Percentiles rank a stretch among this genome's conserved stretches.
Evolutionary conservation across 1,140 invertebrate genomes (phyloP).

Genomic region (Heliconius eleuchia): DNA sequence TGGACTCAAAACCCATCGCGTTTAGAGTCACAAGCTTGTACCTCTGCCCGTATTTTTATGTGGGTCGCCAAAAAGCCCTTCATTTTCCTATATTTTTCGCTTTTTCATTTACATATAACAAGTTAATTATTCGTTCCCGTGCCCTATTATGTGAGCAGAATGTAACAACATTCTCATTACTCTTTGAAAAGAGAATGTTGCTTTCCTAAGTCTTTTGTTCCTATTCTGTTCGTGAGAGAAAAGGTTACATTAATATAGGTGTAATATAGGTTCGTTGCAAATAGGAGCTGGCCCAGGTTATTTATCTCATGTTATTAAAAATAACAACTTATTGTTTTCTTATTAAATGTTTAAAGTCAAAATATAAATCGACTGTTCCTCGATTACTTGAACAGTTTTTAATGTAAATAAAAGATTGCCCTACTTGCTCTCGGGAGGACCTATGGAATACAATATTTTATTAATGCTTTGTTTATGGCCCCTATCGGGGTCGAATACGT

Average conservation of each 20-base stretch:
- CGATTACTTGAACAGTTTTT: not conserved
- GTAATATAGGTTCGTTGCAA: constrained; percentile 20
- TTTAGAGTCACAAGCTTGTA: no score
- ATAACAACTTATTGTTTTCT: no score
- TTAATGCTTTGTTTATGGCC: constrained; percentile 36
- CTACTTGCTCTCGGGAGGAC: not conserved
- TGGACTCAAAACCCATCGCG: no score
- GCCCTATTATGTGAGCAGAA: constrained; percentile 29
- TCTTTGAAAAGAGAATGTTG: constrained; percentile 28
- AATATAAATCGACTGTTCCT: not conserved
- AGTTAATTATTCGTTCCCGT: constrained; percentile 32
- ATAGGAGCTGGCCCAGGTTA: not conserved
- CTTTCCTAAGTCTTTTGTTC: constrained; percentile 36
- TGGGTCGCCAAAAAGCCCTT: constrained; percentile 16
- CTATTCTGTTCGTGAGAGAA: constrained; percentile 20
- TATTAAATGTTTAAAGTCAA: no score
- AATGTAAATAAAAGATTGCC: not conserved
- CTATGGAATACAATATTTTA: constrained; percentile 26
- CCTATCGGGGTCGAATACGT: constrained; percentile 37
- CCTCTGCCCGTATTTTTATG: constrained; percentile 18
- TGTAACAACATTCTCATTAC: constrained; percentile 13
- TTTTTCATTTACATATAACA: constrained; percentile 34
- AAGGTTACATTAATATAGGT: constrained; percentile 22
- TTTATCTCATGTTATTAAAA: not conserved
- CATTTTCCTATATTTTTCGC: constrained; percentile 34